These are phyloP conservation scores for Mastacembelus armatus DNA, from an alignment of 2,797 vertebrate genomes.

Conservation along the genomic window DNA sequence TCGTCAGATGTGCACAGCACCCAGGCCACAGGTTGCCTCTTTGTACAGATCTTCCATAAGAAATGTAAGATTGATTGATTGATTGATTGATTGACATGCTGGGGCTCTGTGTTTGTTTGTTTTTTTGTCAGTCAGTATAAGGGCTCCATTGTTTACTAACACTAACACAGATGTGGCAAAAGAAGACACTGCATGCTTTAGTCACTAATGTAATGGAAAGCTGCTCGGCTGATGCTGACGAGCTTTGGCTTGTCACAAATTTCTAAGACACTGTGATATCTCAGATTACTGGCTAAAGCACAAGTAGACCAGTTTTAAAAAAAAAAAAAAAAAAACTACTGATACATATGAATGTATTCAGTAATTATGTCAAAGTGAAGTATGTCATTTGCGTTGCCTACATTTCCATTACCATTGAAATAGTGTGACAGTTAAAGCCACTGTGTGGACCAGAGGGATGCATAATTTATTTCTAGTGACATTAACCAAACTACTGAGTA, in stretches of 20 bases:
- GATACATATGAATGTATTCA: slow-evolving; percentile 44
- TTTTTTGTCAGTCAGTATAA: slow-evolving; percentile 62
- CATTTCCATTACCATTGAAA: slow-evolving; percentile 11
- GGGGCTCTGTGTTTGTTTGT: slow-evolving; percentile 64
- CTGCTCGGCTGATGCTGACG: slow-evolving; percentile 18
- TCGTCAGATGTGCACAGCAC: slow-evolving; percentile 20
- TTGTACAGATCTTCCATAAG: slow-evolving; percentile 44
- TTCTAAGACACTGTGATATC: slow-evolving; percentile 5
- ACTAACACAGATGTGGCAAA: slow-evolving; percentile 35
- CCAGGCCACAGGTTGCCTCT: slow-evolving; percentile 23
- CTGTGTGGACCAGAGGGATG: background rate
- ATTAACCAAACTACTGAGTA: slow-evolving; percentile 32
- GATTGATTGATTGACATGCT: slow-evolving; percentile 33
- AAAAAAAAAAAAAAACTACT: too few species aligned
- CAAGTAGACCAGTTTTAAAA: slow-evolving; percentile 30
- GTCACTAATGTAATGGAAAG: slow-evolving; percentile 35
- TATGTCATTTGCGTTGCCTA: slow-evolving; percentile 26
- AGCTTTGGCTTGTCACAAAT: slow-evolving; percentile 13
- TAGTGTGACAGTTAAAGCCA: slow-evolving; percentile 12
- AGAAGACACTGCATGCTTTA: slow-evolving; percentile 35
- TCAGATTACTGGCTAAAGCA: slow-evolving; percentile 56
- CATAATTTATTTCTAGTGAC: slow-evolving; percentile 14
- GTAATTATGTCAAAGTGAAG: slow-evolving; percentile 19
- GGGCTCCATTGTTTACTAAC: slow-evolving; percentile 72
- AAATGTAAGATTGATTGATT: slow-evolving; percentile 22